Conservation (phyloP, 2,888 invertebrate genomes). For the Aphrophora alni region DNA sequence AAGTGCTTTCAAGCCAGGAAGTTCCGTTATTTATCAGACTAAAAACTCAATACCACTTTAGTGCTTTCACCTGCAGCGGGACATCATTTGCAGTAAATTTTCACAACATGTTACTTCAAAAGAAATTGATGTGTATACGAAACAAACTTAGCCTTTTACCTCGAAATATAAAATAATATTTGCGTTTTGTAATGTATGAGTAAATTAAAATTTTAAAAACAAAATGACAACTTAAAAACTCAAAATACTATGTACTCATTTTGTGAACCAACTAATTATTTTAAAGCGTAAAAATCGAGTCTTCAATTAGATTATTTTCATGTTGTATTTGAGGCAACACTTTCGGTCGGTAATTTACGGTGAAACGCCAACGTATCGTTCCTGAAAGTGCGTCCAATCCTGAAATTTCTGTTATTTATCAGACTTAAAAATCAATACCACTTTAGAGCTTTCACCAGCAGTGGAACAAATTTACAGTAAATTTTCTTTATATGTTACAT, state of each 20-base stretch:
- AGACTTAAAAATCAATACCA: background rate
- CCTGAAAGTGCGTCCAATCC: background rate
- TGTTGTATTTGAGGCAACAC: background rate
- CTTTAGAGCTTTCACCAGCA: background rate
- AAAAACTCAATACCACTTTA: slow-evolving; percentile 2
- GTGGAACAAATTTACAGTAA: background rate
- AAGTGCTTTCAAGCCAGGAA: background rate
- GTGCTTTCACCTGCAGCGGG: background rate
- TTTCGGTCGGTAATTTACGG: background rate
- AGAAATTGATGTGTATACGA: no score
- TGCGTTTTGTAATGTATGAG: no score
- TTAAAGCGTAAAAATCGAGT: no score
- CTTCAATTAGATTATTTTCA: background rate
- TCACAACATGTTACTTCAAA: background rate
- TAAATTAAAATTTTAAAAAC: no score
- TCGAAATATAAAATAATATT: no score
- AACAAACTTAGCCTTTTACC: no score
- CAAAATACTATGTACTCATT: no score
- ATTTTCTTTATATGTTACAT: background rate
- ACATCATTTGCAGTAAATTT: background rate
- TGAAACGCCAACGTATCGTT: background rate
- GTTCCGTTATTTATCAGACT: background rate
- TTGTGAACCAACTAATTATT: no score
- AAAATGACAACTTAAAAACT: no score
- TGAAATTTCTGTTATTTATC: background rate